Evolutionary conservation across 1,140 invertebrate genomes (phyloP).

Genomic region (Dendrolimus kikuchii): DNA sequence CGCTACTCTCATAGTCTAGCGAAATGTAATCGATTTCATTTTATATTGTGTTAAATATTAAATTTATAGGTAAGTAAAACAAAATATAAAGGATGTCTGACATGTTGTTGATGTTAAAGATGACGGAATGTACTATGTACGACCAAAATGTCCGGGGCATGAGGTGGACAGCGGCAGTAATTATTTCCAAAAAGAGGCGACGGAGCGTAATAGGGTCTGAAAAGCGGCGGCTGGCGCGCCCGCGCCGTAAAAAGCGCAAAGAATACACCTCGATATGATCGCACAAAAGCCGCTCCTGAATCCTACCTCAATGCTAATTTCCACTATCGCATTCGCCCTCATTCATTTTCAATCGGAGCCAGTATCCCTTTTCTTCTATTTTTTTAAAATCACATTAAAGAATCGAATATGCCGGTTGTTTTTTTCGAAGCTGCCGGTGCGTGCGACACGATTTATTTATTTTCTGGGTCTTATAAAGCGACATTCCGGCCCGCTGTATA

Average conservation of each 20-base stretch:
- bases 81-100: too few relatives aligned
- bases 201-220: constrained; percentile 56
- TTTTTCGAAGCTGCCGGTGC: constrained; percentile 54
- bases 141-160: background rate
- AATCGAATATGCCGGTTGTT: constrained; percentile 67
- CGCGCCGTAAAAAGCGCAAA: constrained; percentile 68
- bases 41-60: too few relatives aligned
- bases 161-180: constrained; percentile 38
- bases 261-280: constrained; percentile 72
- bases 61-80: too few relatives aligned
- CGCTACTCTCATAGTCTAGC: too few relatives aligned
- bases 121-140: too few relatives aligned
- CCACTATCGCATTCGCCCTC: constrained; percentile 70
- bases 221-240: constrained; percentile 41
- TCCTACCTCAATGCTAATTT: constrained; percentile 71
- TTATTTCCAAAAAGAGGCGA: constrained; percentile 64
- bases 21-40: too few relatives aligned
- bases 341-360: constrained; percentile 71
- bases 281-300: constrained; percentile 68
- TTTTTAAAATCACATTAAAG: constrained; percentile 71
- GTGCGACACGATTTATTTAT: constrained; percentile 71
- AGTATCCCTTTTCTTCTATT: constrained; percentile 62
- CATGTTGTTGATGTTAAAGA: too few relatives aligned
- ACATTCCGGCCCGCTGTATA: constrained; percentile 69
- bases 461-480: constrained; percentile 67